These are phyloP conservation scores for Larimichthys crocea DNA, from an alignment of 2,113 vertebrate genomes.

Conservation along the genomic window DNA sequence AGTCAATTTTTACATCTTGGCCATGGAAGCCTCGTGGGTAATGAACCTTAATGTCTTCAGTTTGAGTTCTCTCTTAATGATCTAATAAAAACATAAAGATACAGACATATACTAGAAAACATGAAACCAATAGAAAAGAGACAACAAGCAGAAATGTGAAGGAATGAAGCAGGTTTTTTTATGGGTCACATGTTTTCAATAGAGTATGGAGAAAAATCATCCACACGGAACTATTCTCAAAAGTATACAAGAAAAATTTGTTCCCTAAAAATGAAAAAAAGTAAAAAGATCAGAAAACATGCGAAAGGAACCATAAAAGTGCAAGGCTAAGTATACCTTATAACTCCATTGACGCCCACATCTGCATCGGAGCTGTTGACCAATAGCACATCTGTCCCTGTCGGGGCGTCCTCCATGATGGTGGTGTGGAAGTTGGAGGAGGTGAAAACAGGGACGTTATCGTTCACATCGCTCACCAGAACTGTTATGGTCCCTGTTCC, in stretches of 20 bases:
- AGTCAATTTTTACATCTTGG: background rate
- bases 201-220: no score
- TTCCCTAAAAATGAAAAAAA: background rate
- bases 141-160: background rate
- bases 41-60: background rate
- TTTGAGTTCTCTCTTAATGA: background rate
- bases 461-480: slow-evolving; percentile 93
- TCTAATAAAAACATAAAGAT: slow-evolving; percentile 12
- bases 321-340: slow-evolving; percentile 85
- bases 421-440: slow-evolving; percentile 88
- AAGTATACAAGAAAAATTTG: background rate
- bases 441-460: slow-evolving; percentile 91
- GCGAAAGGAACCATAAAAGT: background rate
- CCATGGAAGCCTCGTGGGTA: background rate
- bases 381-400: slow-evolving; percentile 92
- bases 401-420: slow-evolving; percentile 91
- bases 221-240: no score
- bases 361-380: slow-evolving; percentile 94
- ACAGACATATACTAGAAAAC: background rate
- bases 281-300: no score
- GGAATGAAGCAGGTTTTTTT: background rate
- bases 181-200: background rate
- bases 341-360: slow-evolving; percentile 90
- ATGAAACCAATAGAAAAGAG: background rate
- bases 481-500: slow-evolving; percentile 93